Evolutionary conservation across 2,113 vertebrate genomes (phyloP), one percentile per base, ranked within the genome.

Genomic region (Anarrhichthys ocellatus): DNA sequence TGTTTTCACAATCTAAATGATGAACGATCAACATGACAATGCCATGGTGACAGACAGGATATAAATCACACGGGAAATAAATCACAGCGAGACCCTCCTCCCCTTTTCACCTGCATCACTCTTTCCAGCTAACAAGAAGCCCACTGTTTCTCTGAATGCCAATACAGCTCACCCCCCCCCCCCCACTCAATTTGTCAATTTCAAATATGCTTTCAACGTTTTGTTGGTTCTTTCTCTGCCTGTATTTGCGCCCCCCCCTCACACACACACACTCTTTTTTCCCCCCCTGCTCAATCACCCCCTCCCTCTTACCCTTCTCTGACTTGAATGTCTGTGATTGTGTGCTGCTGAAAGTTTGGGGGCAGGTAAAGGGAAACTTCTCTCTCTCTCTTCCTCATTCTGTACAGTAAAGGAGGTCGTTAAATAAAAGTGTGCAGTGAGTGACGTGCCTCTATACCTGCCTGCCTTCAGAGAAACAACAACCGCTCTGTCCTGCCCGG

Each of bases 381-480:
- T 62, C 68, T 27, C 40, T 27, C 40, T 54, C 50, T 54, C 67
- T 58, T 46, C 80, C 54, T 85, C 82, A 64, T 87, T 90, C 87
- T 83, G 78, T 80, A 62, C 78, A 78, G 87, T 86, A 80, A 56
- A 88, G 67, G 91, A 87, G 90, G 82, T 90, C 86, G 93, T 95
- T 94, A 95, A 94, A 94, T 88, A 79, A 93, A 91, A 89, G 88
- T 85, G 90, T 90, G 90, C 78, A 73, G 72, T 87, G 90, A 88
- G 86, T 91, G 90, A 92, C 77, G 65, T 79, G 84, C 64, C 73
- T 90, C 81, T 83, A 56, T 91, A 93, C 76, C 83, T 87, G 82
- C 75, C 75, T 71, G 76, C 83, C 76, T 83, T 79, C 82, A 80
- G 76, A 76, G 78, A 79, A 85, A 82, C 76, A 93, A 94, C 90